phyloP scores from a whole-genome alignment of 2,888 invertebrate species.

The Amphipoea oculea region DNA sequence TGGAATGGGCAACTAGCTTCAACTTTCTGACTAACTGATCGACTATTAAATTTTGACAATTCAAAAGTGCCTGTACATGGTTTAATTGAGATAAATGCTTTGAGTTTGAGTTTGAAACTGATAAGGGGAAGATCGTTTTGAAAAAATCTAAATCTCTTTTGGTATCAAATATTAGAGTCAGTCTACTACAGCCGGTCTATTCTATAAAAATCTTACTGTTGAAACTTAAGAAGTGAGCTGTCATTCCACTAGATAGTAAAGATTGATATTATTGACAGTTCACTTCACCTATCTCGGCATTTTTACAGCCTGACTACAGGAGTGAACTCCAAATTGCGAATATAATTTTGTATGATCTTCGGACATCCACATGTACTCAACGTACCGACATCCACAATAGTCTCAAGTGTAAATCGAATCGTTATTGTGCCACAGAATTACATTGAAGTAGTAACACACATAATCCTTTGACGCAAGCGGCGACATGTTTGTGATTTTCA shows the following conservation, averaged over 20 bases:
- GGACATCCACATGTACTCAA: conserved; percentile 9
- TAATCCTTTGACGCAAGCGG: conserved; percentile 59
- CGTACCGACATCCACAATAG: conserved; percentile 25
- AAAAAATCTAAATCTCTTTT: not conserved
- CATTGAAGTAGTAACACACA: conserved; percentile 38
- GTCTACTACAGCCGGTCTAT: not conserved
- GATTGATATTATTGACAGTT: not conserved
- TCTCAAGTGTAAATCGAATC: conserved; percentile 46
- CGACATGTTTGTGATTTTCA: conserved; percentile 64
- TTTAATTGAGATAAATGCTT: too few species aligned
- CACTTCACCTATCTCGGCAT: not conserved
- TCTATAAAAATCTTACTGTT: not conserved
- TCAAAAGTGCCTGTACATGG: too few species aligned
- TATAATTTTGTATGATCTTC: not conserved
- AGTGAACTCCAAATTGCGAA: not conserved
- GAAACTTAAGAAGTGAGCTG: not conserved
- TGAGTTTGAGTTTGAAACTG: too few species aligned
- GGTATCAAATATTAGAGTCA: not conserved
- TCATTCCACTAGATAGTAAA: not conserved
- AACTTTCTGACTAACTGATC: too few species aligned
- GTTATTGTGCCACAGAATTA: conserved; percentile 44
- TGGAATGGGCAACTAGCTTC: too few species aligned
- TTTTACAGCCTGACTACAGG: not conserved
- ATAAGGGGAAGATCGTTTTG: not conserved
- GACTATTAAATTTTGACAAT: too few species aligned